Percentiles rank a stretch among this genome's conserved stretches.
Conservation (phyloP, 2,888 invertebrate genomes). For the Heteropelma amictum region DNA sequence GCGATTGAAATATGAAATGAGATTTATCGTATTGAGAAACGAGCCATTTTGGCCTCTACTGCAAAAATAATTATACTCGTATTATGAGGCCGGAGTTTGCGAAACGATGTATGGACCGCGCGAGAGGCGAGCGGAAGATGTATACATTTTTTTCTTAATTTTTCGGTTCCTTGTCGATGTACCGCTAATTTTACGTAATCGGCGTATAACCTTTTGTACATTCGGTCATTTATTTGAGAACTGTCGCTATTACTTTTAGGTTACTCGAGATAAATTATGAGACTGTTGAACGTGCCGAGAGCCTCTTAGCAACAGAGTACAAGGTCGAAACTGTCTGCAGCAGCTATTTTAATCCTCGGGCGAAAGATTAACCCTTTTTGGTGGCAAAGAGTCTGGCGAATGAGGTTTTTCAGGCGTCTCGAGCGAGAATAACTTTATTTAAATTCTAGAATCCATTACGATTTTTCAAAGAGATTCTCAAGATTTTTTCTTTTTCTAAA, state of each 20-base stretch:
- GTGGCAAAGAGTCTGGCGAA: no score
- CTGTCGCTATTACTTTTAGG: slow-evolving; percentile 52
- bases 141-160: neutral
- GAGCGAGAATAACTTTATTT: no score
- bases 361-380: no score
- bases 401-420: no score
- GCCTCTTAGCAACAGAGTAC: slow-evolving; percentile 59
- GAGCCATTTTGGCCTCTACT: neutral
- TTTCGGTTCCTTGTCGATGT: neutral
- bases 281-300: slow-evolving; percentile 65
- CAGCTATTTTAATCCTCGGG: slow-evolving; percentile 22
- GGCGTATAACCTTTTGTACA: no score
- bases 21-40: slow-evolving; percentile 11
- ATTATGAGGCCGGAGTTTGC: neutral
- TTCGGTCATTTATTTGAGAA: neutral
- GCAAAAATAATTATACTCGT: slow-evolving; percentile 29
- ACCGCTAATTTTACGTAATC: no score
- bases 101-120: neutral
- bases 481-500: no score
- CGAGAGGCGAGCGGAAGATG: neutral
- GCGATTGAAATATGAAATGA: slow-evolving; percentile 29
- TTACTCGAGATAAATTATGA: slow-evolving; percentile 71
- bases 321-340: slow-evolving; percentile 65
- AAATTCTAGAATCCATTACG: no score
- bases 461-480: no score